A percentile compares a stretch with the other conserved stretches of the same genome.
These are phyloP conservation scores for Phylloscopus trochiloides DNA, from an alignment of 2,113 vertebrate species.

Conservation along the genomic window DNA sequence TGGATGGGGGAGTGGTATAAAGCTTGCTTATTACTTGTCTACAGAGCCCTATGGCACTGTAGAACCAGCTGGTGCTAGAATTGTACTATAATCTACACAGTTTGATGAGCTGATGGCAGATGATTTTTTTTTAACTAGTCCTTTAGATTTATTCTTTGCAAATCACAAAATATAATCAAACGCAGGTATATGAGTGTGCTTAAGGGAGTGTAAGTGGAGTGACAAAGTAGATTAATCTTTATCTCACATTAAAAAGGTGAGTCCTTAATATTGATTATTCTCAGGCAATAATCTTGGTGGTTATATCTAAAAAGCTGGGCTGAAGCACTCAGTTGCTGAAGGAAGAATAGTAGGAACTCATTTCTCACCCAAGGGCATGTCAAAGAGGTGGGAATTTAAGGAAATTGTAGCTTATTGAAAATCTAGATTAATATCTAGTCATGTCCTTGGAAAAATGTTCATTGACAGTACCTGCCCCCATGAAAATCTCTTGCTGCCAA, in stretches of 20 bases:
- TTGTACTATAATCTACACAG: not conserved
- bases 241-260: not conserved
- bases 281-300: not conserved
- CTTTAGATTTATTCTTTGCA: not conserved
- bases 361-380: not conserved
- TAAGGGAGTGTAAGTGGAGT: not conserved
- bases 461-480: fast-evolving
- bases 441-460: not conserved
- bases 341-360: not conserved
- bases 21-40: not conserved
- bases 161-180: constrained; percentile 17
- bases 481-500: not conserved
- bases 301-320: not conserved
- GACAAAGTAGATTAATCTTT: constrained; percentile 34
- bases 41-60: not conserved
- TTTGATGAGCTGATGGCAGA: not conserved
- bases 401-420: not conserved
- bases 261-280: not conserved
- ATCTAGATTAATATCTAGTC: not conserved
- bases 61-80: not conserved
- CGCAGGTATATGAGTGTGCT: not conserved
- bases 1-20: not conserved
- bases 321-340: not conserved
- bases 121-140: not conserved
- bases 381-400: not conserved